phyloP scores from a whole-genome alignment of 1,140 invertebrate species.

The Aphelenchoides besseyi region DNA sequence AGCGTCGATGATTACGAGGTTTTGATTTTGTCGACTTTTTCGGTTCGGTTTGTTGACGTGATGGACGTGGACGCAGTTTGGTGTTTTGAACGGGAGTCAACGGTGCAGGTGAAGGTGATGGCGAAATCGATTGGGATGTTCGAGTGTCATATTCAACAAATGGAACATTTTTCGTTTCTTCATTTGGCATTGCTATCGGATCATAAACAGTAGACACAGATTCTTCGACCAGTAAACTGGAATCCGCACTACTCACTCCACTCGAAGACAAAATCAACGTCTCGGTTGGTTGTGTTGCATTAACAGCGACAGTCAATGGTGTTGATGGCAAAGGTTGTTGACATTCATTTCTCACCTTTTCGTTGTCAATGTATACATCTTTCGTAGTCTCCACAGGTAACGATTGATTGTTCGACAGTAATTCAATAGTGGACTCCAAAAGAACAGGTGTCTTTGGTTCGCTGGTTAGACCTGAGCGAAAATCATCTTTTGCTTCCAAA shows the following conservation, averaged over 20 bases:
- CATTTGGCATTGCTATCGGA: not conserved
- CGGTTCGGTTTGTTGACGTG: slow-evolving; percentile 6
- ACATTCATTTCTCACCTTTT: too few species aligned
- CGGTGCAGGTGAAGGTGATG: slow-evolving; percentile 5
- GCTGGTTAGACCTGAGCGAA: too few species aligned
- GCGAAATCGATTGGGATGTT: not conserved
- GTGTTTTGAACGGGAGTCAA: slow-evolving; percentile 14
- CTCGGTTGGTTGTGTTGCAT: too few species aligned
- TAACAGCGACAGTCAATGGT: too few species aligned
- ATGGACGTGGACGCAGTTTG: slow-evolving; percentile 5
- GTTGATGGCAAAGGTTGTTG: too few species aligned
- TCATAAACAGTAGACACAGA: not conserved
- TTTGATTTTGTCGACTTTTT: slow-evolving; percentile 22
- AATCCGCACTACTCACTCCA: slow-evolving; percentile 26
- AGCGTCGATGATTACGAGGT: slow-evolving; percentile 14
- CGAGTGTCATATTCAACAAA: slow-evolving; percentile 1
- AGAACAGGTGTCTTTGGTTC: too few species aligned
- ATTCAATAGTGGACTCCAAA: too few species aligned
- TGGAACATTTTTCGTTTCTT: not conserved
- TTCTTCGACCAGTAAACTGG: slow-evolving; percentile 15
- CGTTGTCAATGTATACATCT: too few species aligned
- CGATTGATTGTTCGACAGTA: too few species aligned
- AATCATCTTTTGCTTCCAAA: too few species aligned
- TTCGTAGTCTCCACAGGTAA: too few species aligned
- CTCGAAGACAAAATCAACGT: slow-evolving; percentile 28